These are phyloP conservation scores for Hemiprocne comata DNA, from an alignment of 2,113 vertebrate genomes.

Conservation along the genomic window DNA sequence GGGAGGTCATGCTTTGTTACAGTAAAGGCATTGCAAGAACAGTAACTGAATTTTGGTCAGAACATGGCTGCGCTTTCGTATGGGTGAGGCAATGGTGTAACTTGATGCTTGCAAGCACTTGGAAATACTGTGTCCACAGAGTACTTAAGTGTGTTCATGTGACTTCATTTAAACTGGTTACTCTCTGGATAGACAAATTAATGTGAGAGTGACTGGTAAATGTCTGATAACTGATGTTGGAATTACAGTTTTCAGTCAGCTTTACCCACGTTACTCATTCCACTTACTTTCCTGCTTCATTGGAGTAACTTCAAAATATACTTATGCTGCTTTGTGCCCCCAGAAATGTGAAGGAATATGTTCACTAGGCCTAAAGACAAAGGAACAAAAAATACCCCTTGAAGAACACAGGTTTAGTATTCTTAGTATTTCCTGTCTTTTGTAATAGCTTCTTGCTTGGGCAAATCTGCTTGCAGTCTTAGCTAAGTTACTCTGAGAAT, in stretches of 20 bases:
- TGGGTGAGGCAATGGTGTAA: not conserved
- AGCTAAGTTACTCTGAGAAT: not conserved
- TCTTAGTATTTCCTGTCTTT: not conserved
- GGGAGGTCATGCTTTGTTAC: not conserved
- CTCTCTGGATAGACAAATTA: not conserved
- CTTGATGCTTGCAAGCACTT: not conserved
- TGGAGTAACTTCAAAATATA: not conserved
- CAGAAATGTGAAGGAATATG: not conserved
- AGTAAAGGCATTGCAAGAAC: not conserved
- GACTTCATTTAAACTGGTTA: not conserved
- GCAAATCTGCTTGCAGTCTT: not conserved
- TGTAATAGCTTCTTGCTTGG: not conserved
- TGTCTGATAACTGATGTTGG: not conserved
- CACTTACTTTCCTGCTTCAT: not conserved
- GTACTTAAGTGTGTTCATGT: not conserved
- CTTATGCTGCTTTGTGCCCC: not conserved
- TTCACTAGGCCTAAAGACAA: not conserved
- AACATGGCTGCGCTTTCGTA: not conserved
- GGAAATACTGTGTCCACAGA: not conserved
- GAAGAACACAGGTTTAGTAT: not conserved
- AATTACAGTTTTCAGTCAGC: not conserved
- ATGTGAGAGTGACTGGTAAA: not conserved
- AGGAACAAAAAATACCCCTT: not conserved
- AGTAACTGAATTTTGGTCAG: not conserved
- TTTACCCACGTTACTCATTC: not conserved